Evolutionary conservation across 2,797 vertebrate species (phyloP).

Genomic region (Notolabrus celidotus): DNA sequence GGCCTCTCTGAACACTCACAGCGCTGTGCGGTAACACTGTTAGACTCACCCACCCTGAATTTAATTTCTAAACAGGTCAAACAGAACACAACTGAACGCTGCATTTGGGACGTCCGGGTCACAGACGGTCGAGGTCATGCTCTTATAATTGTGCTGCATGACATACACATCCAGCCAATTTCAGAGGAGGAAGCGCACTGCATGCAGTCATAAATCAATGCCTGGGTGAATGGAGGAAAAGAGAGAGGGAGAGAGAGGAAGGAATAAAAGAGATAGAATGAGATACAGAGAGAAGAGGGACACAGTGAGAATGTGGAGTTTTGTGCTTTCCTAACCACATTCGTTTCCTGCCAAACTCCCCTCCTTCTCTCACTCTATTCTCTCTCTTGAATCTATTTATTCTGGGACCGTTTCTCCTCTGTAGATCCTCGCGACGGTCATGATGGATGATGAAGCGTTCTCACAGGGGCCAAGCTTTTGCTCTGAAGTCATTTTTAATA

Average conservation of each 20-base stretch:
- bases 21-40: background rate
- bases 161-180: constrained; percentile 70
- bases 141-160: constrained; percentile 65
- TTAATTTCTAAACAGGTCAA: constrained; percentile 41
- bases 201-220: constrained; percentile 65
- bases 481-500: constrained; percentile 53
- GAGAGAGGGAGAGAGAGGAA: constrained; percentile 10
- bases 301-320: constrained; percentile 29
- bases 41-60: background rate
- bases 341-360: constrained; percentile 62
- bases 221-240: constrained; percentile 37
- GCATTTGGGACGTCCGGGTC: constrained; percentile 57
- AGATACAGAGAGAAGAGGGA: constrained; percentile 12
- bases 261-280: constrained; percentile 17
- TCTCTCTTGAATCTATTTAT: constrained; percentile 53
- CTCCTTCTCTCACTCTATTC: constrained; percentile 26
- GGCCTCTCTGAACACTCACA: background rate
- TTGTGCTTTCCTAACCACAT: constrained; percentile 63
- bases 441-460: constrained; percentile 66
- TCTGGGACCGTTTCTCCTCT: constrained; percentile 48
- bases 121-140: constrained; percentile 59
- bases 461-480: constrained; percentile 30
- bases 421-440: constrained; percentile 63
- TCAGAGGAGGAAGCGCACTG: constrained; percentile 45
- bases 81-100: constrained; percentile 26